A percentile compares a stretch with the other conserved stretches of the same genome.
Evolutionary conservation across 2,113 vertebrate species (phyloP).

Genomic region (Gymnarchus niloticus): DNA sequence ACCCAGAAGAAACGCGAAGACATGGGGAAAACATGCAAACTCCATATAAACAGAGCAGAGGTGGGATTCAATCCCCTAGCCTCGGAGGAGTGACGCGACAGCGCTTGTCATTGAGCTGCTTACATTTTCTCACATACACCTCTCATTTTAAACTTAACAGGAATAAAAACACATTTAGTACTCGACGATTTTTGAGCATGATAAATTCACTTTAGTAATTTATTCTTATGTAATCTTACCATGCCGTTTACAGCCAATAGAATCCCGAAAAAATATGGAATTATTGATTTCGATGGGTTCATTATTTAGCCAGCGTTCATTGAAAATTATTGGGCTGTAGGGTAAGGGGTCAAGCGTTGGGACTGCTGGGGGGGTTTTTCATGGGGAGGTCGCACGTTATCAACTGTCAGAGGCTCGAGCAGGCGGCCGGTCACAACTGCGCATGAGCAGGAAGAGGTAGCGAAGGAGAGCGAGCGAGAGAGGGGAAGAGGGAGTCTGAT

Average conservation of each 20-base stretch:
- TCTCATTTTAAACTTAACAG: too few relatives aligned
- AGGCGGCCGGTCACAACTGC: constrained; percentile 51
- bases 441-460: constrained; percentile 71
- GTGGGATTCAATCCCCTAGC: too few relatives aligned
- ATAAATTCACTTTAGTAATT: neutral
- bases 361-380: neutral
- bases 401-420: neutral
- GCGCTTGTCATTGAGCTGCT: too few relatives aligned
- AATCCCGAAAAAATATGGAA: neutral
- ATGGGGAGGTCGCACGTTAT: neutral
- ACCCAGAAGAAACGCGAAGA: too few relatives aligned
- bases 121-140: too few relatives aligned
- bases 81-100: too few relatives aligned
- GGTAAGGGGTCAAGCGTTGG: neutral
- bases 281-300: neutral
- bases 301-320: neutral
- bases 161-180: neutral
- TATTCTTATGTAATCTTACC: neutral
- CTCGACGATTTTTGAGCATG: neutral
- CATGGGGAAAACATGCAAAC: too few relatives aligned
- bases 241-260: neutral
- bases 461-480: constrained; percentile 52
- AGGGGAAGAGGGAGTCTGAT: constrained; percentile 62
- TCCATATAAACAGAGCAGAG: too few relatives aligned
- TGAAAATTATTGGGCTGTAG: neutral